Evolutionary conservation across 2,113 vertebrate species (phyloP).

Genomic region (Mugil cephalus): DNA sequence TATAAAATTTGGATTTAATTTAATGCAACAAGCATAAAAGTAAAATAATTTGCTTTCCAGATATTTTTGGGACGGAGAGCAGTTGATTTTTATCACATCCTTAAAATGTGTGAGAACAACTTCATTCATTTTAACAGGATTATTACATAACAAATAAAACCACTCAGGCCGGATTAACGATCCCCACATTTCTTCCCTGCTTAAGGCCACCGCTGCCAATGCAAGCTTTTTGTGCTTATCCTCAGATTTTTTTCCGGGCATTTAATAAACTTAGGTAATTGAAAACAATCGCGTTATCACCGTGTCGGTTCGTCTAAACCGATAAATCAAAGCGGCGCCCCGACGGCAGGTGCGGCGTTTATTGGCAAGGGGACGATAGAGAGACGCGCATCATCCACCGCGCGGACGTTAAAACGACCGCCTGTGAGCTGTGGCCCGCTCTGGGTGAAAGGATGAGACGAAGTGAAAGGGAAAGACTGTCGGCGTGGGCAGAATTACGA

Average conservation of each 20-base stretch:
- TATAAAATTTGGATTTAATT: conserved; percentile 2
- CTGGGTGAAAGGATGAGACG: conserved; percentile 45
- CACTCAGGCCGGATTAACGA: conserved; percentile 16
- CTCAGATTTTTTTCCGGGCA: neutral
- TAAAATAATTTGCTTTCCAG: too few relatives aligned
- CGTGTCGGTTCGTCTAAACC: conserved; percentile 3
- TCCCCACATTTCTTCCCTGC: neutral
- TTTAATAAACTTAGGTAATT: conserved; percentile 15
- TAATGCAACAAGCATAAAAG: too few relatives aligned
- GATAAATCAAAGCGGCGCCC: neutral
- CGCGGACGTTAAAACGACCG: conserved; percentile 20
- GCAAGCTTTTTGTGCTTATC: conserved; percentile 25
- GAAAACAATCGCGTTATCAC: conserved; percentile 16
- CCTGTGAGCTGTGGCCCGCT: conserved; percentile 26
- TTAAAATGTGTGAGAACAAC: neutral
- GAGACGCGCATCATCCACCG: neutral
- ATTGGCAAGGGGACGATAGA: neutral
- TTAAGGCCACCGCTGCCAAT: conserved; percentile 16
- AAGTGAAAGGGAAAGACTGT: conserved; percentile 26
- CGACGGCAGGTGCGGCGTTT: neutral
- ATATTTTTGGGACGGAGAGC: too few relatives aligned
- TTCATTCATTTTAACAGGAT: conserved; percentile 18
- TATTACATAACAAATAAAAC: conserved; percentile 29
- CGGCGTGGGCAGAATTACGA: conserved; percentile 69
- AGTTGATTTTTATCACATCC: neutral